These are phyloP conservation scores for Phenganax subtilis DNA, from an alignment of 92 coral and sea anemone species.

Conservation along the genomic window DNA sequence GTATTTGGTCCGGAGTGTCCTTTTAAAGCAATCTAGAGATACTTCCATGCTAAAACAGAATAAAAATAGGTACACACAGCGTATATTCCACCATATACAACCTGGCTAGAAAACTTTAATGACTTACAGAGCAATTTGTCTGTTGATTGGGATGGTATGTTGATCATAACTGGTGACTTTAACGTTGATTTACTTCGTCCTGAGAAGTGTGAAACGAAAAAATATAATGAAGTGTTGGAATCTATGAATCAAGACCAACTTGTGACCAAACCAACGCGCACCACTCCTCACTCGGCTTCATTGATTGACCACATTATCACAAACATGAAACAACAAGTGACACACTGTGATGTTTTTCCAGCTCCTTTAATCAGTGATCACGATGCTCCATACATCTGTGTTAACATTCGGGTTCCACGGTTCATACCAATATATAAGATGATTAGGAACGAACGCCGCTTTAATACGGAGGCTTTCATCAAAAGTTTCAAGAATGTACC, in stretches of 20 bases:
- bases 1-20: too few relatives aligned
- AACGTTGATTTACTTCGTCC: not conserved
- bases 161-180: not conserved
- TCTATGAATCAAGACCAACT: not conserved
- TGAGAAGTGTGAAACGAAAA: constrained; percentile 7
- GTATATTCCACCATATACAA: not conserved
- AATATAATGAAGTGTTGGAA: too few relatives aligned
- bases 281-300: constrained; percentile 30
- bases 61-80: too few relatives aligned
- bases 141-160: constrained; percentile 21
- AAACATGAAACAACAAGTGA: constrained; percentile 36
- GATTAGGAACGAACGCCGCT: not conserved
- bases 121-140: constrained; percentile 7
- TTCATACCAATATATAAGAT: not conserved
- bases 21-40: too few relatives aligned
- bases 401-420: not conserved
- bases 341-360: constrained; percentile 44
- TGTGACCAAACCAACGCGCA: constrained; percentile 39
- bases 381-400: constrained; percentile 25
- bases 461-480: not conserved
- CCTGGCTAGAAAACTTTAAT: constrained; percentile 27
- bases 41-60: too few relatives aligned
- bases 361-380: constrained; percentile 35
- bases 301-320: constrained; percentile 42
- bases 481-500: constrained; percentile 30